Evolutionary conservation across 2,797 vertebrate species (phyloP), one percentile per base, ranked within the genome.

Genomic region (Nannoperca australis): DNA sequence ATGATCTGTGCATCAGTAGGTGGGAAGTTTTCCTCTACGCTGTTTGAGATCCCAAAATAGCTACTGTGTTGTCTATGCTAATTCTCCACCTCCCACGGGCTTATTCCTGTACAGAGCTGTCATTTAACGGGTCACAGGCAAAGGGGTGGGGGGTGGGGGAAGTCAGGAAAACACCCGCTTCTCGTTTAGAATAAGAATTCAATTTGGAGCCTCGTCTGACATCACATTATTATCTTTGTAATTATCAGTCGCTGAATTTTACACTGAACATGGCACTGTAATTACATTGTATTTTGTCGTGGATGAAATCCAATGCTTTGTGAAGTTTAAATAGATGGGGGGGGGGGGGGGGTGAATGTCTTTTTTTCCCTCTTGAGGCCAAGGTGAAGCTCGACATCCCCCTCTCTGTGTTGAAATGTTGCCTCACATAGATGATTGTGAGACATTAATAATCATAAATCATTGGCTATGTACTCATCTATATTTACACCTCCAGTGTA

Each of bases 21-120:
- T 82, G 82, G 83, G 67, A 88, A 72, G 73, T 85, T 85, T 91
- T 90, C 82, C 73, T 76, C 72, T 44, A 72, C 13, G 20, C 83
- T 34, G 74, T 71, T 70, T 77, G 70, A 73, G 70, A 70, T 71
- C 86, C 85, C 50, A 84, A 87, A 92, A 94, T 91, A 92, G 83
- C 89, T 81, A 55, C 22, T 5, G 78, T 74, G 80, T 68, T 77
- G 74, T 87, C 73, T 88, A 78, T 86, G 86, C 78, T 90, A 79
- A 91, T 91, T 81, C 83, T 42, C 70, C 47, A 9, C 74, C 89
- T 90, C 86, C 83, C 72, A 67, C 72, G n/a, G 61, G 79, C 75
- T 78, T 73, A 80, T 75, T 77, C 81, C 74, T 82, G 73, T 75
- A 69, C 82, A 68, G 82, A 90, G 79, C 85, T 87, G 88, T 86